phyloP scores from a whole-genome alignment of 1,140 invertebrate genomes.

The Subanguina moxae region DNA sequence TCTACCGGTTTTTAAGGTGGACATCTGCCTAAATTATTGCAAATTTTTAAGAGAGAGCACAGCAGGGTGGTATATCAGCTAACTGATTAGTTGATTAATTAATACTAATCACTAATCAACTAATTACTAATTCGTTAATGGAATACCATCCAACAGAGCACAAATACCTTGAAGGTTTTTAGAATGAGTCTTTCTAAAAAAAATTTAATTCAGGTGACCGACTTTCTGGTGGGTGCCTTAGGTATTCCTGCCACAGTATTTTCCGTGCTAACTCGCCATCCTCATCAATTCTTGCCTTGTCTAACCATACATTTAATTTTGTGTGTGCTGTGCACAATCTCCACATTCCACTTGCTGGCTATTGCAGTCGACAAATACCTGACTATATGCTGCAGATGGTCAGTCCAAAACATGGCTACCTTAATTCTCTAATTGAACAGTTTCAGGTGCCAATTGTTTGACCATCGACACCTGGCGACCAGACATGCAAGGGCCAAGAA shows the following conservation, averaged over 20 bases:
- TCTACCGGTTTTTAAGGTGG: too few species aligned
- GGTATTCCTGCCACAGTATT: constrained; percentile 45
- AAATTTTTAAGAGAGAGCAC: too few species aligned
- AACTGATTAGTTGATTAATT: too few species aligned
- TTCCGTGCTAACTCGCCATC: constrained; percentile 39
- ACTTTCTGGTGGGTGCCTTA: constrained; percentile 44
- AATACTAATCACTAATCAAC: too few species aligned
- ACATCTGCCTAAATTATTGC: too few species aligned
- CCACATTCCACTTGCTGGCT: constrained; percentile 48
- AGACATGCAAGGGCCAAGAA: constrained; percentile 27
- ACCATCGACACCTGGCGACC: constrained; percentile 9
- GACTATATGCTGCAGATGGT: constrained; percentile 43
- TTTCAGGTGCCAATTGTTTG: constrained; percentile 20
- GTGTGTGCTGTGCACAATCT: constrained; percentile 45
- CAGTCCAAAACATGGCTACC: background rate
- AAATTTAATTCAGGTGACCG: too few species aligned
- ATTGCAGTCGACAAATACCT: constrained; percentile 51
- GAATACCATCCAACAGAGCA: too few species aligned
- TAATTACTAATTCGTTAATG: too few species aligned
- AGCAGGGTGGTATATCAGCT: too few species aligned
- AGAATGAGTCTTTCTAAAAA: constrained; percentile 18
- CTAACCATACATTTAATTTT: constrained; percentile 42
- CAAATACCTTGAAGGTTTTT: constrained; percentile 1
- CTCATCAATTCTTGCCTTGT: constrained; percentile 34
- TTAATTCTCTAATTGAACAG: constrained; percentile 3